Conservation (phyloP, 2,113 vertebrate species). For the Tapirus terrestris region DNA sequence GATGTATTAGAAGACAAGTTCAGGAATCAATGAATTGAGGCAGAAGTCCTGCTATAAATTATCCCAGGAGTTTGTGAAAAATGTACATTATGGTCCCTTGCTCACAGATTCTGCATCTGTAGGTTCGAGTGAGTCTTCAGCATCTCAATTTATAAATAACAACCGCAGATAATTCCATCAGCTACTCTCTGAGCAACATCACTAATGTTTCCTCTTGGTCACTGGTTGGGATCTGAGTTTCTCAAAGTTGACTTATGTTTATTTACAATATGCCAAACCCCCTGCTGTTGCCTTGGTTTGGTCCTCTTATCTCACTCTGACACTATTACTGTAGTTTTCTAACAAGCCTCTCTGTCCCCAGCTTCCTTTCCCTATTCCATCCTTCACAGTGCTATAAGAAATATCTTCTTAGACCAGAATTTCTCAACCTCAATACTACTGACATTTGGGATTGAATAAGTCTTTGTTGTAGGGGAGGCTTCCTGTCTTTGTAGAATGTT, state of each 20-base stretch:
- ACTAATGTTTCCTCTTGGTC: neutral
- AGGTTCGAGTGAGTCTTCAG: neutral
- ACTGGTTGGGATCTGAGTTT: neutral
- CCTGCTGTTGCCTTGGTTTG: no score
- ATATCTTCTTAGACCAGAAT: neutral
- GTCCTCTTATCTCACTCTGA: neutral
- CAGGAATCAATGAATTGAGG: neutral
- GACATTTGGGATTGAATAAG: neutral
- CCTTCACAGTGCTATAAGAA: neutral
- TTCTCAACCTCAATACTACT: neutral
- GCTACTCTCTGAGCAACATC: neutral
- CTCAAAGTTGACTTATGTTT: neutral
- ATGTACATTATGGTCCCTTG: neutral
- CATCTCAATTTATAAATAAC: neutral
- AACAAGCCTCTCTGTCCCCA: neutral
- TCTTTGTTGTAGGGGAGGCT: neutral
- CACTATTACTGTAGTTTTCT: neutral
- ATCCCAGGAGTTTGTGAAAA: neutral
- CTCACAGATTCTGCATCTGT: neutral
- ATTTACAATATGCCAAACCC: neutral
- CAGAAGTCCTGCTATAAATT: neutral
- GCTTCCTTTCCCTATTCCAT: fast-evolving
- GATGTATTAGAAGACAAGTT: neutral
- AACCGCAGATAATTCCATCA: neutral
- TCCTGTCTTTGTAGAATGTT: neutral